Conservation (phyloP, 2,888 invertebrate species). For the Eucera pruinosa region DNA sequence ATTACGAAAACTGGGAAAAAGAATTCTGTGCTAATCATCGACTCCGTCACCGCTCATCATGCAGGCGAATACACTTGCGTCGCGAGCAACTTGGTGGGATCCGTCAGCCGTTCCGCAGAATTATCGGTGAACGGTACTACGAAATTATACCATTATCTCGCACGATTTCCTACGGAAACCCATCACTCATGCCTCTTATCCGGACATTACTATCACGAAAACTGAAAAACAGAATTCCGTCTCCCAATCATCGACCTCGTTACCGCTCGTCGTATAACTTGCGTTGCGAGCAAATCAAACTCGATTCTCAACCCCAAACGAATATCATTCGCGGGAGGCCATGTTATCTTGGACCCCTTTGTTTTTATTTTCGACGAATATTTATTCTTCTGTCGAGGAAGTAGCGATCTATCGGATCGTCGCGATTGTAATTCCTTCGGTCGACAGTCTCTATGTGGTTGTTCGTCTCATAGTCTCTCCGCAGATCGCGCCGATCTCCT, state of each 20-base stretch:
- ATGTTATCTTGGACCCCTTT: not conserved
- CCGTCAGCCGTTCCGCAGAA: conserved; percentile 83
- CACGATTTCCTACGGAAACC: conserved; percentile 31
- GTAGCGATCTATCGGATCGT: conserved; percentile 3
- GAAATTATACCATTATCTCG: conserved; percentile 48
- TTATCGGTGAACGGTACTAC: conserved; percentile 85
- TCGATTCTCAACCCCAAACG: conserved; percentile 13
- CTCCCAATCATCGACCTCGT: too few relatives aligned
- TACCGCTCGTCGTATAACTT: too few relatives aligned
- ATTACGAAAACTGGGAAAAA: conserved; percentile 80
- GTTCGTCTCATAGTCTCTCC: conserved; percentile 86
- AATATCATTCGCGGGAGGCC: conserved; percentile 1
- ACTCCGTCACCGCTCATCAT: conserved; percentile 84
- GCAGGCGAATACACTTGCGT: conserved; percentile 85
- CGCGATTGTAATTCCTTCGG: conserved; percentile 1
- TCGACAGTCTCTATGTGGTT: conserved; percentile 34
- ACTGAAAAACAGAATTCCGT: too few relatives aligned
- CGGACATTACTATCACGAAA: too few relatives aligned
- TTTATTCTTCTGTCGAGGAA: not conserved
- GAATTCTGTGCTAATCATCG: conserved; percentile 83
- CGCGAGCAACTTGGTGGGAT: conserved; percentile 85
- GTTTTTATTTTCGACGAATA: not conserved
- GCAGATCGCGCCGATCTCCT: conserved; percentile 90
- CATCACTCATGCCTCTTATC: too few relatives aligned
- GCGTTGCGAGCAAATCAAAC: too few relatives aligned